These are phyloP conservation scores for Ptychodera flava DNA, from an alignment of 35 echinoderm and acorn worm species.

Conservation along the genomic window DNA sequence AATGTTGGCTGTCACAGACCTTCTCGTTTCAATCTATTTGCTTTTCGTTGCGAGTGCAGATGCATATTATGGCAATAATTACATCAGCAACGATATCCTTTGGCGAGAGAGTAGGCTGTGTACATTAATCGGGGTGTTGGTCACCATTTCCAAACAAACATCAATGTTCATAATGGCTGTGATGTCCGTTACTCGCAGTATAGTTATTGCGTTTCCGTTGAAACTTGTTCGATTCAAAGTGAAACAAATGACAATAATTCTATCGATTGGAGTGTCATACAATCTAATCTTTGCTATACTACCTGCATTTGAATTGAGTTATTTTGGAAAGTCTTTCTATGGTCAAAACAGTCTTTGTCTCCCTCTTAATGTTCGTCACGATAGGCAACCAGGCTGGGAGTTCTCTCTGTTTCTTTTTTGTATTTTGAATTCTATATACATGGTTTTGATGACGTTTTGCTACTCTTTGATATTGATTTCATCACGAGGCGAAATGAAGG, in stretches of 20 bases:
- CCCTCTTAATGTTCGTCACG: neutral
- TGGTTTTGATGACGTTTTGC: neutral
- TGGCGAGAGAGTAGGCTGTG: neutral
- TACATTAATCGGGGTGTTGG: neutral
- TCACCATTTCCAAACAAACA: neutral
- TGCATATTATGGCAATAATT: neutral
- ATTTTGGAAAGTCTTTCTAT: neutral
- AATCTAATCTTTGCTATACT: neutral
- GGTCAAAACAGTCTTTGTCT: neutral
- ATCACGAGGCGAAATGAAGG: neutral
- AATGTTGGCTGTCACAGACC: neutral
- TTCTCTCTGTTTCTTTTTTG: neutral
- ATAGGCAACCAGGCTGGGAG: neutral
- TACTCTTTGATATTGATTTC: neutral
- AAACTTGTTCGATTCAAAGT: neutral
- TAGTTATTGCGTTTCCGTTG: neutral
- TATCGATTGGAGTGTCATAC: neutral
- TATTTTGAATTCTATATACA: neutral
- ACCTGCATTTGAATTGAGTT: neutral
- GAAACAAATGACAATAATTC: neutral
- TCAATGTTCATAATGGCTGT: neutral
- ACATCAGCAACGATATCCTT: neutral
- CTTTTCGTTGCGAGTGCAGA: neutral
- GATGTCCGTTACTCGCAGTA: neutral
- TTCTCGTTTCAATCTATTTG: neutral